Base-by-base conservation (phyloP, 2,888 invertebrate genomes). In the Ophioninae sp. region DNA sequence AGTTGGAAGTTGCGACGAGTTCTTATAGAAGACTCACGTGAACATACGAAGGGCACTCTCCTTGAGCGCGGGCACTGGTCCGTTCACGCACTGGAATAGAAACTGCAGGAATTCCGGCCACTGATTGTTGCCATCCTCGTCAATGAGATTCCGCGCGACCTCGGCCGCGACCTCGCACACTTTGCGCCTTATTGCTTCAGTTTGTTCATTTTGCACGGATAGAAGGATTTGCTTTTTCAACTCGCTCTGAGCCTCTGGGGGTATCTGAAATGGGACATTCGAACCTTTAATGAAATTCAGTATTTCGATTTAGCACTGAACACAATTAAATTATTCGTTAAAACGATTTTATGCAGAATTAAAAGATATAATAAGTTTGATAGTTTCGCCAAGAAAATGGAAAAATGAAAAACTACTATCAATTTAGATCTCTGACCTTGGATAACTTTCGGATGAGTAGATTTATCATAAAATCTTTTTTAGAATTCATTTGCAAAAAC, bases 41-140 rank as follows among this genome's bases (percentile, higher is more conserved):
- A 99, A 98, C 94, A 99, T 98, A 87, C 98, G 96, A 78, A 99
- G 95, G 61, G 99, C 98, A 87, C 97, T 96, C 93, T 99, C 99
- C 93, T 98, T 98, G 81, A 98, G 94, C 85, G 96, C 95, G 39
- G 97, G 94, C 89, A 96, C 96, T 68, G 96, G 95, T 62, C 98
- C 96, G 92, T 96, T 97, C 72, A 98, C 98, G 93, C 98, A 98
- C 92, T 98, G 97, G 93, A 99, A 99, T 91, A 99, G 95, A 93
- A 99, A 99, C 93, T 96, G 96, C 86, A 99, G 94, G 92, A 99
- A 97, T 92, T 99, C 99, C 10, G 98, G 98, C 99, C 99, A 99
- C 87, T 96, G 96, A 93, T 98, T 99, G 91, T 97, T 97, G 73
- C 98, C 98, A 92, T 98, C 98, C 88, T 99, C 99, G 91, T 99